Conservation (phyloP, 2,797 vertebrate genomes). For the Macroramphosus scolopax region DNA sequence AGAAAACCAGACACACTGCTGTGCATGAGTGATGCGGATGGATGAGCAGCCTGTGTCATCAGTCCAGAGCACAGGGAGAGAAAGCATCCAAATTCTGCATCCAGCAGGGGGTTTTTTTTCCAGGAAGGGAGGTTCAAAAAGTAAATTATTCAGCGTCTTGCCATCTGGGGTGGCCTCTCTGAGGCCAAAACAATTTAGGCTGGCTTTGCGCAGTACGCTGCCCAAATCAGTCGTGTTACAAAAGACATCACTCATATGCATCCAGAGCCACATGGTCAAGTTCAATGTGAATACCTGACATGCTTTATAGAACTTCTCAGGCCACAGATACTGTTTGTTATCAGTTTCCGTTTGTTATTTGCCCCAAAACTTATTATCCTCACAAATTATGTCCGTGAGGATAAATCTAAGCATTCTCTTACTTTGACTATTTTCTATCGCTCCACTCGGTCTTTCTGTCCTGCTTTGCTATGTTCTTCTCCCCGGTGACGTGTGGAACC, state of each 20-base stretch:
- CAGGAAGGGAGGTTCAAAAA: constrained; percentile 30
- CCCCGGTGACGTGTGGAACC: constrained; percentile 7
- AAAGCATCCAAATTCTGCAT: constrained; percentile 35
- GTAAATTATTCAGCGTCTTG: constrained; percentile 60
- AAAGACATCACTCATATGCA: constrained; percentile 23
- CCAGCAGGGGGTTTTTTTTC: constrained; percentile 39
- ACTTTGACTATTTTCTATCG: neutral
- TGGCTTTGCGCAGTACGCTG: constrained; percentile 26
- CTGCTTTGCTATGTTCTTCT: constrained; percentile 10
- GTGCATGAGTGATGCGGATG: constrained; percentile 17
- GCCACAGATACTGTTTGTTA: too few species aligned
- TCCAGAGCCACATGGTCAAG: constrained; percentile 11
- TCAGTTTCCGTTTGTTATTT: too few species aligned
- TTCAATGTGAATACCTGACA: too few species aligned
- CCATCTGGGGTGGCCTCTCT: constrained; percentile 57
- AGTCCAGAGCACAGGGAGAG: constrained; percentile 3
- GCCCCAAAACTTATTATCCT: constrained; percentile 3
- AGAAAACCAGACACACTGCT: neutral
- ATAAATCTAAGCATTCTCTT: constrained; percentile 5
- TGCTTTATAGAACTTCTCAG: too few species aligned
- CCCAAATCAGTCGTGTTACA: constrained; percentile 17
- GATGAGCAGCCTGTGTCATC: constrained; percentile 9
- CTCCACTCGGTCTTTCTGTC: too few species aligned
- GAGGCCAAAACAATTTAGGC: constrained; percentile 44
- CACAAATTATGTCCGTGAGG: constrained; percentile 3